Evolutionary conservation across 2,888 invertebrate genomes (phyloP).

Genomic region (Laothoe populi): DNA sequence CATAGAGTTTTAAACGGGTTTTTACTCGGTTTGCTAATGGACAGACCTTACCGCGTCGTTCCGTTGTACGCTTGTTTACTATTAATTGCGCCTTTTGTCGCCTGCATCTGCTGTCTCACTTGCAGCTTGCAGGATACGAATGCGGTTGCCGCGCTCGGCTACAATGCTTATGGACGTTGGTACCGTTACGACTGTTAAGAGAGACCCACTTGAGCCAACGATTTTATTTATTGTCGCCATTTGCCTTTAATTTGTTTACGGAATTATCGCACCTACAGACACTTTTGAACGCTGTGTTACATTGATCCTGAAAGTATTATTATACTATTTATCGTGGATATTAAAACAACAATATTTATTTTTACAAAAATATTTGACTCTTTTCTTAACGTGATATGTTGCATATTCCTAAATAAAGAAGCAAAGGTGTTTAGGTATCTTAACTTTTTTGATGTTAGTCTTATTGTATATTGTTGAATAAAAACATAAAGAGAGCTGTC

Average conservation of each 20-base stretch:
- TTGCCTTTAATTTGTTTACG: neutral
- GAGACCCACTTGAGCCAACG: constrained; percentile 14
- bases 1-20: constrained; percentile 48
- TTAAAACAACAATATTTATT: neutral
- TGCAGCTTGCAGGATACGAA: constrained; percentile 35
- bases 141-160: constrained; percentile 39
- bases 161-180: constrained; percentile 17
- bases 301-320: neutral
- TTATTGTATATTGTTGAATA: constrained; percentile 22
- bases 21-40: constrained; percentile 65
- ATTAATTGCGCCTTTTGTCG: constrained; percentile 80
- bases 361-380: too few species aligned
- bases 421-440: neutral
- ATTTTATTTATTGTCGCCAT: constrained; percentile 24
- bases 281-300: neutral
- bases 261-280: neutral
- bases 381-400: neutral
- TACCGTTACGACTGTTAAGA: constrained; percentile 12
- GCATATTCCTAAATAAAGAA: neutral
- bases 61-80: constrained; percentile 69
- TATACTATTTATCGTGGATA: neutral
- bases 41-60: constrained; percentile 62
- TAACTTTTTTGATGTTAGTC: too few species aligned
- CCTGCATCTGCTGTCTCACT: constrained; percentile 59
- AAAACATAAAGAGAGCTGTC: constrained; percentile 32